Evolutionary conservation across 2,888 invertebrate genomes (phyloP), one percentile per base, ranked within the genome.

Genomic region (Nematopogon swammerdamellus): DNA sequence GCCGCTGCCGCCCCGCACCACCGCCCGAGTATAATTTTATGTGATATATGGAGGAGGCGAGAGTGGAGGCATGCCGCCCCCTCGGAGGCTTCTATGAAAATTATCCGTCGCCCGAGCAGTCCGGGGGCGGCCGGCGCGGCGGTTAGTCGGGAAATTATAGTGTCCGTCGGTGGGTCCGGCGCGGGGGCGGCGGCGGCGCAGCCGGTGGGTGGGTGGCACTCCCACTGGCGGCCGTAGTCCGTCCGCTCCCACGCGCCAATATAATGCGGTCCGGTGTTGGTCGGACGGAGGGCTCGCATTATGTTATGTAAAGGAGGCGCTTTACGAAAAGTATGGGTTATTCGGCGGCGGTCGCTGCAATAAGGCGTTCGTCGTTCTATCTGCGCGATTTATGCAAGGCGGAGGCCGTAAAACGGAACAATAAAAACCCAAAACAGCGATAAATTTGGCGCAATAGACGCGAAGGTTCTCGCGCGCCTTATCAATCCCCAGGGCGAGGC

Each of bases 381-480:
- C 79, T 76, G 67, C 70, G 69, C 72, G 72, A 77, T 79, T 79
- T 79, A 79, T 77, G 72, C 64, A 71, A 72, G 75, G 75, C 67
- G 67, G 65, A 75, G 73, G 79, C 74, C 74, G 75, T 80, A 80
- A 80, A 80, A 77, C 77, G 75, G 74, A 80, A 80, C 80, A 80
- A 80, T 80, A 80, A 80, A 80, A 80, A 80, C 79, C 79, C 80
- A 80, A 80, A 80, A 80, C 80, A 80, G 77, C 74, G 73, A 80
- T 80, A 80, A 80, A 80, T 80, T 80, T 76, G 68, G 64, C 71
- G 76, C 75, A 77, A 79, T 77, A 77, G 77, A 75, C 72, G 79
- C 77, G 71, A 75, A 79, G 79, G 79, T 74, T 77, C 70, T 70
- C 73, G 68, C 71, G 65, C 63, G 71, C 72, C 79, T 80, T 80